Conservation (phyloP, 2,888 invertebrate species). For the Cyrtodaria siliqua region DNA sequence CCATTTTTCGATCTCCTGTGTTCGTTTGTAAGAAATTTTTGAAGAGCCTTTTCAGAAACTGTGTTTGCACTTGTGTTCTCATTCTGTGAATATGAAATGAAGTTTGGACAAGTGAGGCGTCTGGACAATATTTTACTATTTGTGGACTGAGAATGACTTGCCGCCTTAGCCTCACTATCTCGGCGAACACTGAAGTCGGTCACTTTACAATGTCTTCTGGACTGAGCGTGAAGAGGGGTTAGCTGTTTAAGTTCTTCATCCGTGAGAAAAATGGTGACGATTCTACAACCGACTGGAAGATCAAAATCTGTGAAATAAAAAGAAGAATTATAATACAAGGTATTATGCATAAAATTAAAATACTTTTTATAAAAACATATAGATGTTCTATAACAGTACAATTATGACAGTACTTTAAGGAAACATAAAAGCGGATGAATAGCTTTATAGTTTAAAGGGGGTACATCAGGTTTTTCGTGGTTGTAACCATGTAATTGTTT, state of each 20-base stretch:
- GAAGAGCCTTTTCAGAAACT: slow-evolving; percentile 20
- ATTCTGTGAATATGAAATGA: background rate
- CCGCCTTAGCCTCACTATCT: slow-evolving; percentile 20
- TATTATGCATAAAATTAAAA: too few species aligned
- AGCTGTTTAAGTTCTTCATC: slow-evolving; percentile 87
- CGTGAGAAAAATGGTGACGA: slow-evolving; percentile 92
- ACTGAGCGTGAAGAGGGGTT: slow-evolving; percentile 32
- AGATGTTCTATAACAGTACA: too few species aligned
- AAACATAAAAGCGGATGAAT: too few species aligned
- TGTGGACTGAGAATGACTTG: background rate
- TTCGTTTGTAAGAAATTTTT: slow-evolving; percentile 31
- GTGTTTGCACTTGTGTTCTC: background rate
- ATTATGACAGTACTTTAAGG: too few species aligned
- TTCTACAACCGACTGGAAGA: slow-evolving; percentile 93
- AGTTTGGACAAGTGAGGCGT: slow-evolving; percentile 46
- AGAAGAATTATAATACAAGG: too few species aligned
- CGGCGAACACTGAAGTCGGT: slow-evolving; percentile 49
- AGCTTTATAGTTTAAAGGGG: too few species aligned
- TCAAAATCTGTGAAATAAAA: slow-evolving; percentile 88
- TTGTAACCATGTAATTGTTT: too few species aligned
- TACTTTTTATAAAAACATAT: too few species aligned
- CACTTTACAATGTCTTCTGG: slow-evolving; percentile 55
- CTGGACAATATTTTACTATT: background rate
- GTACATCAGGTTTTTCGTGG: too few species aligned
- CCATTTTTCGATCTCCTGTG: slow-evolving; percentile 14